A percentile compares a stretch with the other conserved stretches of the same genome.
Evolutionary conservation across 2,797 vertebrate genomes (phyloP).

Genomic region (Arctocebus calabarensis): DNA sequence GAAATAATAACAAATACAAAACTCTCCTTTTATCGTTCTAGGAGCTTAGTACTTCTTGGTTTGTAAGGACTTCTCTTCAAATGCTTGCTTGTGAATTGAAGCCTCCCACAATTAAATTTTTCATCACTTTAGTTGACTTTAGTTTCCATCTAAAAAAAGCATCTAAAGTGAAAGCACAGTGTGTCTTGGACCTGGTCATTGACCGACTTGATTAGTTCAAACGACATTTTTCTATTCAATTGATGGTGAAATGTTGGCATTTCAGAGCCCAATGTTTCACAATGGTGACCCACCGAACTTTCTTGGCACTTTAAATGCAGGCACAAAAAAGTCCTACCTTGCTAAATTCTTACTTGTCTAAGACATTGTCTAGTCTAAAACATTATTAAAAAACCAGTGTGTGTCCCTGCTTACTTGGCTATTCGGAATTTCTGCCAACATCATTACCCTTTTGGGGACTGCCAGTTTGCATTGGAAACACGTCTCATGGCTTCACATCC

Average conservation of each 20-base stretch:
- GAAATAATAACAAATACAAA: conserved; percentile 49
- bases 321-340: background rate
- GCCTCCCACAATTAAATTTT: conserved; percentile 33
- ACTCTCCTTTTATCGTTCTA: background rate
- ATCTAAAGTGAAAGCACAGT: conserved; percentile 2
- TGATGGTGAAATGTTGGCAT: background rate
- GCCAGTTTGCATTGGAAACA: conserved; percentile 65
- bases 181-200: conserved; percentile 2
- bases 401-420: background rate
- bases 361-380: background rate
- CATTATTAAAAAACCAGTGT: conserved; percentile 26
- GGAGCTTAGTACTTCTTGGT: conserved; percentile 21
- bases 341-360: background rate
- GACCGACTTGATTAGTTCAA: background rate
- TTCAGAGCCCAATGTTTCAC: conserved; percentile 2
- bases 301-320: background rate
- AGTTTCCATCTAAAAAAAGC: conserved; percentile 6
- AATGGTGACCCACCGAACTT: background rate
- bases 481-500: conserved; percentile 39
- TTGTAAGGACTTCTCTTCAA: conserved; percentile 41
- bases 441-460: background rate
- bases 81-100: background rate
- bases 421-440: background rate
- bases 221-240: background rate
- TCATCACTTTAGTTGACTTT: conserved; percentile 44